phyloP scores from a whole-genome alignment of 2,113 vertebrate species.

The Telmatochromis brichardi region DNA sequence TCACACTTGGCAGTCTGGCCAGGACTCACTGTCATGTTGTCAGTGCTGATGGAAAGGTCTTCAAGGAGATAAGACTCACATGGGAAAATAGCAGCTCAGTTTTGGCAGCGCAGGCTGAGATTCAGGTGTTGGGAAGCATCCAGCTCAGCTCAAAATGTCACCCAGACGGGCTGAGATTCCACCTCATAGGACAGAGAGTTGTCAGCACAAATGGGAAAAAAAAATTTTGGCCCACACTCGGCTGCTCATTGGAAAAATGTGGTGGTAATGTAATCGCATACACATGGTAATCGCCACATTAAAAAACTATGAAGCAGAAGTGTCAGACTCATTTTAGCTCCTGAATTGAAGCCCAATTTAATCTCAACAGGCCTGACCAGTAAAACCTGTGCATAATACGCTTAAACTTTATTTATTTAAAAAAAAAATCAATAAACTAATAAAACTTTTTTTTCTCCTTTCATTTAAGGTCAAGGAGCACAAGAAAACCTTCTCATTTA shows the following conservation, averaged over 20 bases:
- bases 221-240: background rate
- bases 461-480: background rate
- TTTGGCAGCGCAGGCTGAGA: background rate
- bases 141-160: slow-evolving; percentile 2
- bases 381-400: background rate
- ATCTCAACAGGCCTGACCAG: background rate
- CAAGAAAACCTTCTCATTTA: background rate
- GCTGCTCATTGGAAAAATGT: background rate
- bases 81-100: background rate
- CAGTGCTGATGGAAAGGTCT: slow-evolving; percentile 6
- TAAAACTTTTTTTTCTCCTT: background rate
- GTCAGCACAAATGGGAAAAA: background rate
- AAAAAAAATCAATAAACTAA: background rate
- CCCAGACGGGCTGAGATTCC: background rate
- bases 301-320: background rate
- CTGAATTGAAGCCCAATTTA: background rate
- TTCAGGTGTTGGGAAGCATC: background rate
- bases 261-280: background rate
- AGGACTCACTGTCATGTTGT: slow-evolving; percentile 7
- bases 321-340: background rate
- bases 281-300: background rate
- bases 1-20: background rate
- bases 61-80: background rate
- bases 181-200: background rate
- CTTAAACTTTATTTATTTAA: background rate